These are phyloP conservation scores for Petrocephalus schoutedeni DNA, from an alignment of 2,797 vertebrate species.

Conservation along the genomic window DNA sequence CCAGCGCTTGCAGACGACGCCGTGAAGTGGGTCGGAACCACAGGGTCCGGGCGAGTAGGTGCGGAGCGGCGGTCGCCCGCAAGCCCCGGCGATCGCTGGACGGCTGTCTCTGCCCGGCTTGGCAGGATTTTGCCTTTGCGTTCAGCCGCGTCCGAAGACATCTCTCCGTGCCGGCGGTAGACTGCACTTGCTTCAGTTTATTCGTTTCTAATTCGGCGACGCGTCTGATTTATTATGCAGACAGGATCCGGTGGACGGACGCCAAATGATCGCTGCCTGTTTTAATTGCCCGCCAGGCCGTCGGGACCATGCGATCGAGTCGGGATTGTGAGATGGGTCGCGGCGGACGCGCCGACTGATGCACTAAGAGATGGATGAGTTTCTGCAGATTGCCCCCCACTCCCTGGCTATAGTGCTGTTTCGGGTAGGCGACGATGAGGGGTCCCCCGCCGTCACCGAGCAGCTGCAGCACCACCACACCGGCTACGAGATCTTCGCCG, in stretches of 20 bases:
- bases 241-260: not conserved
- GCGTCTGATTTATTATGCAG: constrained; percentile 1
- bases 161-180: not conserved
- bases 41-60: not conserved
- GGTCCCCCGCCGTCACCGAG: constrained; percentile 50
- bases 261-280: not conserved
- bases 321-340: constrained; percentile 21
- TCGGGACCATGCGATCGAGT: constrained; percentile 20
- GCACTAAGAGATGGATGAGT: constrained; percentile 68
- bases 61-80: not conserved
- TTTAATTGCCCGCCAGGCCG: not conserved
- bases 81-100: not conserved
- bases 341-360: not conserved
- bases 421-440: constrained; percentile 49
- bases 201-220: not conserved
- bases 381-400: constrained; percentile 87
- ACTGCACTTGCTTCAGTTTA: not conserved
- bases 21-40: constrained; percentile 16
- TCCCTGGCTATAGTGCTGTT: constrained; percentile 89
- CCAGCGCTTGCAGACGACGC: not conserved
- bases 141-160: not conserved
- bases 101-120: not conserved
- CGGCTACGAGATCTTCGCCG: constrained; percentile 93
- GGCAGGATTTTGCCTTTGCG: constrained; percentile 1
- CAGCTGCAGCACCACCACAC: constrained; percentile 77